Evolutionary conservation across 2,888 invertebrate genomes (phyloP).

Genomic region (Melieria picta): DNA sequence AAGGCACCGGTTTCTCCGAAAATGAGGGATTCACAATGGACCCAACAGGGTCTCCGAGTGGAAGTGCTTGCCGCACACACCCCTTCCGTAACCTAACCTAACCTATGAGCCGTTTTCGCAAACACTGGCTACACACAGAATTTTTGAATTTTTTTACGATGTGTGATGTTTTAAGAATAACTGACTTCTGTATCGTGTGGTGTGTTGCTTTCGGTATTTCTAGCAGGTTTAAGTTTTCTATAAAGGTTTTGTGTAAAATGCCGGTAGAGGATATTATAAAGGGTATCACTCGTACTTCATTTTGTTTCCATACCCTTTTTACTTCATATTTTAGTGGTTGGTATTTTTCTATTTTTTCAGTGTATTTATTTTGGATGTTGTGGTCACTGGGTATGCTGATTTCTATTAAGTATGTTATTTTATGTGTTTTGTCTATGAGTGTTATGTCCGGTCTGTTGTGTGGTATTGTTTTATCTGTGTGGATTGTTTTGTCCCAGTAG

Average conservation of each 20-base stretch:
- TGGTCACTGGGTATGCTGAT: neutral
- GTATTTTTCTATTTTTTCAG: neutral
- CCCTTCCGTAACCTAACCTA: no score
- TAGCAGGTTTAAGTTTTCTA: no score
- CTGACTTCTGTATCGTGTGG: no score
- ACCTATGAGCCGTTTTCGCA: no score
- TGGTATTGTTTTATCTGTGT: conserved; percentile 3
- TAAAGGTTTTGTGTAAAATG: neutral
- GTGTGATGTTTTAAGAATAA: no score
- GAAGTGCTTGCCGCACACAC: no score
- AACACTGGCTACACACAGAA: no score
- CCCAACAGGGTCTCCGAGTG: no score
- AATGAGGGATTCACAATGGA: no score
- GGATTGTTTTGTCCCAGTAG: neutral
- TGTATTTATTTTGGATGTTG: neutral
- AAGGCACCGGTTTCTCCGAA: no score
- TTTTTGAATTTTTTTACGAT: no score
- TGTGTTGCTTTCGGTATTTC: no score
- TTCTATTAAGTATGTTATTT: neutral
- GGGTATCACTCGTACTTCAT: neutral
- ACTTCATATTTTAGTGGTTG: neutral
- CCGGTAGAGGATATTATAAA: neutral
- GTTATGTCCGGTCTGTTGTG: neutral
- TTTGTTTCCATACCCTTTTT: conserved; percentile 5
- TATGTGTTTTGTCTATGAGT: neutral